A percentile compares a stretch with the other conserved stretches of the same genome.
These are phyloP conservation scores for Ectropis grisescens DNA, from an alignment of 1,140 invertebrate species.

Conservation along the genomic window DNA sequence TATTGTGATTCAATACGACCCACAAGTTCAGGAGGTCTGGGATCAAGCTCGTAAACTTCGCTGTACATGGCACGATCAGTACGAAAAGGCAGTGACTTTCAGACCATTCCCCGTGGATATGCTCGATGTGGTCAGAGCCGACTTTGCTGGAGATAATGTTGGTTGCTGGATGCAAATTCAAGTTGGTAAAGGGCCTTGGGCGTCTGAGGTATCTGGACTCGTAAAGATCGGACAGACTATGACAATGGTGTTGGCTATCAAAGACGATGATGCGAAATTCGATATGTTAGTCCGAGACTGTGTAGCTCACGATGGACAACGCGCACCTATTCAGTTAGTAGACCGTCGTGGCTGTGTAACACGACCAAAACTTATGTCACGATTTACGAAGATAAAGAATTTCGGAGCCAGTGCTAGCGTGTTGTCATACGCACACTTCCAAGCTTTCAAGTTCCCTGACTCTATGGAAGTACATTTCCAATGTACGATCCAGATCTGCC, in stretches of 20 bases:
- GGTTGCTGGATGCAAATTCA: conserved; percentile 96
- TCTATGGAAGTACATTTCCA: conserved; percentile 98
- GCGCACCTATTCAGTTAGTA: conserved; percentile 94
- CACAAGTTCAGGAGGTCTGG: conserved; percentile 96
- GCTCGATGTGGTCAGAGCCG: conserved; percentile 92
- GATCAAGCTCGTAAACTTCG: conserved; percentile 93
- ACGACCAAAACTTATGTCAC: conserved; percentile 91
- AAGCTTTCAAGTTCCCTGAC: conserved; percentile 96
- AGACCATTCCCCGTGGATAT: conserved; percentile 95
- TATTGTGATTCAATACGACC: conserved; percentile 94
- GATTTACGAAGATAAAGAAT: conserved; percentile 96
- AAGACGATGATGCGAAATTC: conserved; percentile 96
- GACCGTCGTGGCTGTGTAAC: conserved; percentile 94
- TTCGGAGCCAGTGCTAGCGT: conserved; percentile 94
- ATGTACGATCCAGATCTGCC: conserved; percentile 95
- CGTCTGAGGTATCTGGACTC: conserved; percentile 92
- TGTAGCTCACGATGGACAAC: conserved; percentile 94
- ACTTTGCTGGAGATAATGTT: conserved; percentile 95
- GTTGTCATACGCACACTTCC: conserved; percentile 93
- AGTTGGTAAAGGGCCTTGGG: conserved; percentile 96
- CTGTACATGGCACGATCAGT: conserved; percentile 96
- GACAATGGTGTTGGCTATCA: conserved; percentile 97
- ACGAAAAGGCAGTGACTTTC: conserved; percentile 96
- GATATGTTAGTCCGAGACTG: conserved; percentile 96
- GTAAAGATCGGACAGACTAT: conserved; percentile 97